phyloP scores from a whole-genome alignment of 2,113 vertebrate species.

The Calypte anna region DNA sequence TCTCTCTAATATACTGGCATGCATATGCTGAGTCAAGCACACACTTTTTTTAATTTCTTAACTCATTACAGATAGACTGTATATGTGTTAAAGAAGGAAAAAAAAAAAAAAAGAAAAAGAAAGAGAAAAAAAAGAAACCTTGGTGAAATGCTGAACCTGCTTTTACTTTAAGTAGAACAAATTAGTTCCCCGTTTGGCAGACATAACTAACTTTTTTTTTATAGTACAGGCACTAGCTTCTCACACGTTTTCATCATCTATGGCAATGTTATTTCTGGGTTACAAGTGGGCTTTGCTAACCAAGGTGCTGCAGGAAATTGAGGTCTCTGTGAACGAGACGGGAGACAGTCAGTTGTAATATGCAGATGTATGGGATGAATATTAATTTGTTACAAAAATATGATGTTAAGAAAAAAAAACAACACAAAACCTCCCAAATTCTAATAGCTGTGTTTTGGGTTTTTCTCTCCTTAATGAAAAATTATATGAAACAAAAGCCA shows the following conservation, averaged over 20 bases:
- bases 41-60: slow-evolving; percentile 17
- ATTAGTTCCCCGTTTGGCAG: slow-evolving; percentile 45
- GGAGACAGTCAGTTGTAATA: not conserved
- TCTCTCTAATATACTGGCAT: not conserved
- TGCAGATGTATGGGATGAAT: not conserved
- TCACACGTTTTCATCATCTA: slow-evolving; percentile 53
- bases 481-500: not conserved
- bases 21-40: slow-evolving; percentile 1
- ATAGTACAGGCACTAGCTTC: not conserved
- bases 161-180: slow-evolving; percentile 67
- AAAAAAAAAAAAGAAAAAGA: too few species aligned
- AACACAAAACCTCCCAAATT: not conserved
- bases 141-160: slow-evolving; percentile 69
- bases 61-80: slow-evolving; percentile 52
- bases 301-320: not conserved
- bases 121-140: too few species aligned
- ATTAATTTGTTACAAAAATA: not conserved
- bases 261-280: slow-evolving; percentile 50
- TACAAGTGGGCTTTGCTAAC: slow-evolving; percentile 37
- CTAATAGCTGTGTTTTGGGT: fast-evolving
- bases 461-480: not conserved
- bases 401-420: not conserved
- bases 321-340: not conserved
- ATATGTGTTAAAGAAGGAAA: not conserved
- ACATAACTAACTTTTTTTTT: slow-evolving; percentile 54